Evolutionary conservation across 2,888 invertebrate species (phyloP).

Genomic region (Eutolmus rufibarbis): DNA sequence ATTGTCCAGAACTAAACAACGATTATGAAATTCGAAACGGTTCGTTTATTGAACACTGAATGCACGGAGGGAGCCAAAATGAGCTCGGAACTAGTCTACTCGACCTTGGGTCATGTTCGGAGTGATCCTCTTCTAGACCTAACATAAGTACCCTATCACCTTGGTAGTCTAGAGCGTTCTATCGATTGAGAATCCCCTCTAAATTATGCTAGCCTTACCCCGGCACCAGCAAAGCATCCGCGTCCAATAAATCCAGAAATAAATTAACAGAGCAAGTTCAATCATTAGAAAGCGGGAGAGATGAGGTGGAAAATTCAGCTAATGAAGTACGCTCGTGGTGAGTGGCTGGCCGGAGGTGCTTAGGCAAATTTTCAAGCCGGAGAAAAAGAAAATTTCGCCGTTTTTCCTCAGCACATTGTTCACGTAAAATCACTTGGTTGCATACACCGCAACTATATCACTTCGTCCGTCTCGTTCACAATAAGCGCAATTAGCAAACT

Average conservation of each 20-base stretch:
- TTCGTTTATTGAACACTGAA: background rate
- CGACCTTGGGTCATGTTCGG: background rate
- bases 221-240: background rate
- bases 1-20: slow-evolving; percentile 21
- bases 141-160: background rate
- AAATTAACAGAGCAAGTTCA: slow-evolving; percentile 45
- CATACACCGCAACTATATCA: background rate
- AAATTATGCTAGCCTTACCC: slow-evolving; percentile 40
- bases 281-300: slow-evolving; percentile 43
- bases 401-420: background rate
- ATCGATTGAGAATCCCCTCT: background rate
- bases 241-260: slow-evolving; percentile 46
- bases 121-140: background rate
- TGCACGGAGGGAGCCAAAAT: background rate
- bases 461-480: background rate
- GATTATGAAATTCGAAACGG: slow-evolving; percentile 9
- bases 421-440: slow-evolving; percentile 13
- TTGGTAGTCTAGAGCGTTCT: background rate
- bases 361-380: background rate
- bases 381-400: background rate
- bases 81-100: background rate
- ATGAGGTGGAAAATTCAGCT: background rate
- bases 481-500: background rate
- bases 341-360: background rate
- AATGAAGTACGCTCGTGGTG: background rate